These are phyloP conservation scores for Scelioninae gen. 1 DNA, from an alignment of 2,888 invertebrate species.

Conservation along the genomic window DNA sequence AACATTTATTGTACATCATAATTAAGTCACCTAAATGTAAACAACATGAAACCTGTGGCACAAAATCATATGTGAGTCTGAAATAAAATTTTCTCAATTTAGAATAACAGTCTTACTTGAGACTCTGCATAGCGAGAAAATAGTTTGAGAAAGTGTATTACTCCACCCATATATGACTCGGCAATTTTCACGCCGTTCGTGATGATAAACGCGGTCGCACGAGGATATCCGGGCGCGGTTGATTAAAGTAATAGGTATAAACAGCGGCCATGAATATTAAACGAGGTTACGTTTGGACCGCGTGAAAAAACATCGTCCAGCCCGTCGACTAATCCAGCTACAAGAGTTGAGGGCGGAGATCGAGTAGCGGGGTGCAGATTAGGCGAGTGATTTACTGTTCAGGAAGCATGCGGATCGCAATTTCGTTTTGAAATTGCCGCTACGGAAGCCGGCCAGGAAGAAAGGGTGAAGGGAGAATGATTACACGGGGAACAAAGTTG, in stretches of 20 bases:
- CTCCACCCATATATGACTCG: too few species aligned
- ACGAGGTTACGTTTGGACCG: conserved; percentile 59
- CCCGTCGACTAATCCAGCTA: conserved; percentile 54
- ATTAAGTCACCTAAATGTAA: too few species aligned
- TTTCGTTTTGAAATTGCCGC: conserved; percentile 71
- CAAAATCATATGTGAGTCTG: too few species aligned
- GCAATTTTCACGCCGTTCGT: too few species aligned
- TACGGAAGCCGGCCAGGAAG: conserved; percentile 70
- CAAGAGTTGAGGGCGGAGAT: conserved; percentile 54
- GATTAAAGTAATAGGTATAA: conserved; percentile 74
- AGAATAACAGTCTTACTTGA: too few species aligned
- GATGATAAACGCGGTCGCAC: too few species aligned
- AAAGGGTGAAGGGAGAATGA: conserved; percentile 70
- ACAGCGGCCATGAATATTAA: conserved; percentile 75
- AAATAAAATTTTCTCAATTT: too few species aligned
- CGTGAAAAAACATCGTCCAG: conserved; percentile 61
- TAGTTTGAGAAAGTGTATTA: too few species aligned
- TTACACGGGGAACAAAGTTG: conserved; percentile 66
- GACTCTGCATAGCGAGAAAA: too few species aligned
- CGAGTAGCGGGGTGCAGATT: conserved; percentile 67
- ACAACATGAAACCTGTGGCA: too few species aligned
- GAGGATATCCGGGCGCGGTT: too few species aligned
- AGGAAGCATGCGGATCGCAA: conserved; percentile 70
- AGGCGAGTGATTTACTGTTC: conserved; percentile 71
- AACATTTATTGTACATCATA: too few species aligned